Conservation (phyloP, 2,113 vertebrate genomes). For the Sapayoa aenigma region DNA sequence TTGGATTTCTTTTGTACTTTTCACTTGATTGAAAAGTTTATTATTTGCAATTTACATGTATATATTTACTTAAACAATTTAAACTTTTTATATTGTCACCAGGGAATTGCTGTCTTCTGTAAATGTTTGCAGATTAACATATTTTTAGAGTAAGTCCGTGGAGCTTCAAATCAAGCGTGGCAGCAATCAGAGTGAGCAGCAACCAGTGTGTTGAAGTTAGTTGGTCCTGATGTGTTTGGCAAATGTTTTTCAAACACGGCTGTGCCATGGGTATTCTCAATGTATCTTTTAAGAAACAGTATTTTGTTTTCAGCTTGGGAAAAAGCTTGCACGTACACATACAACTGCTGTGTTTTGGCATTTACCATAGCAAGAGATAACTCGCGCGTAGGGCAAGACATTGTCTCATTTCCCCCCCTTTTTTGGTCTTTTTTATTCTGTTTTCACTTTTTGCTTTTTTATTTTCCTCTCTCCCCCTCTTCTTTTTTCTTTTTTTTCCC, state of each 20-base stretch:
- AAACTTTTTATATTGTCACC: slow-evolving; percentile 64
- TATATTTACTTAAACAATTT: slow-evolving; percentile 69
- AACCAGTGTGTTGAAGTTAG: not conserved
- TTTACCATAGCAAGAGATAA: not conserved
- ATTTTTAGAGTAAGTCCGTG: slow-evolving; percentile 72
- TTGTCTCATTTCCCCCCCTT: too few species aligned
- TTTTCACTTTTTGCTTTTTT: too few species aligned
- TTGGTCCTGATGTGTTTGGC: slow-evolving; percentile 60
- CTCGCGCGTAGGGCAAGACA: not conserved
- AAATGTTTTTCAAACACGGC: slow-evolving; percentile 31
- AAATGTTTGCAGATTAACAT: slow-evolving; percentile 85
- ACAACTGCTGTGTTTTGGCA: not conserved
- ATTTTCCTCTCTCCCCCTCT: too few species aligned
- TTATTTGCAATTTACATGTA: slow-evolving; percentile 29
- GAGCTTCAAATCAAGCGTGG: slow-evolving; percentile 68
- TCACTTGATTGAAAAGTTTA: not conserved
- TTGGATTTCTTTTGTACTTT: not conserved
- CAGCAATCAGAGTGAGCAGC: slow-evolving; percentile 59
- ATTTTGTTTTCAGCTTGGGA: not conserved
- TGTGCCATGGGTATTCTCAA: slow-evolving; percentile 16
- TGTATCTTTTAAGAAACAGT: not conserved
- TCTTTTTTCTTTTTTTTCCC: too few species aligned
- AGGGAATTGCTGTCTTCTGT: slow-evolving; percentile 72
- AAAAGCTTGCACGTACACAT: not conserved
- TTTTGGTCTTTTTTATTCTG: not conserved